Base-by-base conservation (phyloP, 2,797 vertebrate species). In the Rhodeus uyekii region DNA sequence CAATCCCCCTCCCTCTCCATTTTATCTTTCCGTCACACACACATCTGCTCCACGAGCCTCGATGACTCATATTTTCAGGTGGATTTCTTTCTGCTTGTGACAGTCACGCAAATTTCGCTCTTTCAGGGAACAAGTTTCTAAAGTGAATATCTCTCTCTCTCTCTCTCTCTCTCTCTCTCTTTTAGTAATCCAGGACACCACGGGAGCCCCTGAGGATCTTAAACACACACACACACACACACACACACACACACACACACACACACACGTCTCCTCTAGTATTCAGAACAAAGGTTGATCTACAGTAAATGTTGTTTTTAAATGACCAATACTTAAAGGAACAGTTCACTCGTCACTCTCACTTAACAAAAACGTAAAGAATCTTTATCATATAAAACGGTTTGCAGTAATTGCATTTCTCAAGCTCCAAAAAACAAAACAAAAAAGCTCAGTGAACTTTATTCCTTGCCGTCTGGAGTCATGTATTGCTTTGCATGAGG, bases 1-100 rank as follows among this genome's bases (percentile, higher is more conserved):
- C 91, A 90, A 88, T 90, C 86, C 85, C 82, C 42, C 73, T 46
- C 42, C 63, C 50, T 27, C 63, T 74, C 38, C 65, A 22, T 67
- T 82, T 82, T 36, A 58, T 77, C 74, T 79, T 32, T 79, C 82
- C 42, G 36, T 74, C 68, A 58, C 82, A 55, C 76, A 46, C 32
- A 67, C 80, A 64, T 60, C 55, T 60, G 55, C 55, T 60, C 55
- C 38, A 61, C 36, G 8, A 27, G 7, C 36, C 61, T 76, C 16
- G n/a, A 67, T 82, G 86, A 85, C 63, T 79, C 72, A 80, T 39
- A 85, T 60, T 72, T 82, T 68, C 68, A 79, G 84, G 76, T 71
- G 72, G 32, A 55, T 58, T 74, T 74, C 34, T 27, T 24, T 58
- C 50, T 44, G 36, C 53, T 75, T 32, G 36, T 76, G 73, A 60